A percentile compares a stretch with the other conserved stretches of the same genome.
phyloP scores from a whole-genome alignment of 2,888 invertebrate species.

The Mesorhabditis belari region DNA sequence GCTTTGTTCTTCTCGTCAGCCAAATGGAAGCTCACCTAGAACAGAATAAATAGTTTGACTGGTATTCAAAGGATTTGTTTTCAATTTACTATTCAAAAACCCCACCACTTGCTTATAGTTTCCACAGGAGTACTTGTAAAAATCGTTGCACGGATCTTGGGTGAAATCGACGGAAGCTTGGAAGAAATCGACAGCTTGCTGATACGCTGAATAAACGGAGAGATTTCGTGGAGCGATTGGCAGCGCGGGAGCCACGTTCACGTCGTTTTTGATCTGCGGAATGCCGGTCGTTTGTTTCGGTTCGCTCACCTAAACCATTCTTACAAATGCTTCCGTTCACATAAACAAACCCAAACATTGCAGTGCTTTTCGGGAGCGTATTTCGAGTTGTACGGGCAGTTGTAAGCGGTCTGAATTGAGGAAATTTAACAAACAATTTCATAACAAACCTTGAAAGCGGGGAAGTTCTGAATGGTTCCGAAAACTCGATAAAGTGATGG shows the following conservation, averaged over 20 bases:
- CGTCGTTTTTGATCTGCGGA: slow-evolving; percentile 16
- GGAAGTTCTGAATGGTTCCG: slow-evolving; percentile 38
- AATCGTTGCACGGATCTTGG: slow-evolving; percentile 44
- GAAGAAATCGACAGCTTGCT: slow-evolving; percentile 20
- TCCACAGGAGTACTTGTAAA: slow-evolving; percentile 44
- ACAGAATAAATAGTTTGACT: not conserved
- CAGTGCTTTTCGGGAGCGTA: slow-evolving; percentile 31
- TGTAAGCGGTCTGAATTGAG: slow-evolving; percentile 22
- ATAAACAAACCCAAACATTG: slow-evolving; percentile 36
- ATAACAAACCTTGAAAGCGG: slow-evolving; percentile 16
- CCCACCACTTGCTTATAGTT: slow-evolving; percentile 17
- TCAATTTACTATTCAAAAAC: not conserved
- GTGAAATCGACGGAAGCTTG: slow-evolving; percentile 24
- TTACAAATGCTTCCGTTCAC: too few species aligned
- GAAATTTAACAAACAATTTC: not conserved
- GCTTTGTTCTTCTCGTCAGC: slow-evolving; percentile 22
- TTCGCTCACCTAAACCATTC: too few species aligned
- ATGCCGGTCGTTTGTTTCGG: slow-evolving; percentile 16
- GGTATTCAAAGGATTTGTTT: too few species aligned
- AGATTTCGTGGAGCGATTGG: slow-evolving; percentile 18
- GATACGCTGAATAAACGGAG: slow-evolving; percentile 19
- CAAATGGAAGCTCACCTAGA: slow-evolving; percentile 17
- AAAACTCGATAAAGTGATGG: slow-evolving; percentile 34
- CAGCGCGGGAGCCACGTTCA: slow-evolving; percentile 17
- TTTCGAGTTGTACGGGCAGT: slow-evolving; percentile 22